These are phyloP conservation scores for Antheraea assamensis DNA, from an alignment of 2,888 invertebrate species.

Conservation along the genomic window DNA sequence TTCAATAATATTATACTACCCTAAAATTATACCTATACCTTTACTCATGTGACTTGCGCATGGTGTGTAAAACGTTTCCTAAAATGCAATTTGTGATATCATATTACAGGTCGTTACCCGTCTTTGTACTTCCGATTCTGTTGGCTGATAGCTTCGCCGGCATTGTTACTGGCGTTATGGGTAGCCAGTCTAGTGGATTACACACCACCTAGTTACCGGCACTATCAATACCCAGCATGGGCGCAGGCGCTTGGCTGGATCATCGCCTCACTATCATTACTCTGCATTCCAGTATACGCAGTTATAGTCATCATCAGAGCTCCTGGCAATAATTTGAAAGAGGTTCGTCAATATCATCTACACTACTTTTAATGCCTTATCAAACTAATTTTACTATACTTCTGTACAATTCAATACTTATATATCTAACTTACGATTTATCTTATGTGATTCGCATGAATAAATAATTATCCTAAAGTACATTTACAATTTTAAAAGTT, in stretches of 20 bases:
- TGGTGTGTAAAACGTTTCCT: slow-evolving; percentile 6
- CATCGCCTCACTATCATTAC: slow-evolving; percentile 90
- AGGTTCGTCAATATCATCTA: slow-evolving; percentile 78
- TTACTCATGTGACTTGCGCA: slow-evolving; percentile 14
- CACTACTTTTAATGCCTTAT: not conserved
- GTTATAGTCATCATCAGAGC: slow-evolving; percentile 86
- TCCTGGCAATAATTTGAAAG: slow-evolving; percentile 86
- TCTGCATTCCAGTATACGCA: slow-evolving; percentile 93
- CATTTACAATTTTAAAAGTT: not conserved
- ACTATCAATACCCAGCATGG: slow-evolving; percentile 92
- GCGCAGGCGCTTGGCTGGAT: slow-evolving; percentile 93
- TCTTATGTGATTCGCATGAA: not conserved
- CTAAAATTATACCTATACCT: slow-evolving; percentile 24
- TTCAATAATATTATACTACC: slow-evolving; percentile 29
- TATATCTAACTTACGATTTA: not conserved
- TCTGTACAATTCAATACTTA: not conserved
- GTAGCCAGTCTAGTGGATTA: slow-evolving; percentile 94
- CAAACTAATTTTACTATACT: not conserved
- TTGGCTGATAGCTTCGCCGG: slow-evolving; percentile 91
- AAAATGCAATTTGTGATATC: slow-evolving; percentile 20
- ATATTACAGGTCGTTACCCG: slow-evolving; percentile 81
- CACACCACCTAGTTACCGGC: slow-evolving; percentile 91
- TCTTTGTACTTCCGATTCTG: slow-evolving; percentile 92
- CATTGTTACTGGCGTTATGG: slow-evolving; percentile 92
- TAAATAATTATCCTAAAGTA: not conserved